A percentile compares a stretch with the other conserved stretches of the same genome.
Evolutionary conservation across 2,113 vertebrate genomes (phyloP).

Genomic region (Triplophysa siluroides): DNA sequence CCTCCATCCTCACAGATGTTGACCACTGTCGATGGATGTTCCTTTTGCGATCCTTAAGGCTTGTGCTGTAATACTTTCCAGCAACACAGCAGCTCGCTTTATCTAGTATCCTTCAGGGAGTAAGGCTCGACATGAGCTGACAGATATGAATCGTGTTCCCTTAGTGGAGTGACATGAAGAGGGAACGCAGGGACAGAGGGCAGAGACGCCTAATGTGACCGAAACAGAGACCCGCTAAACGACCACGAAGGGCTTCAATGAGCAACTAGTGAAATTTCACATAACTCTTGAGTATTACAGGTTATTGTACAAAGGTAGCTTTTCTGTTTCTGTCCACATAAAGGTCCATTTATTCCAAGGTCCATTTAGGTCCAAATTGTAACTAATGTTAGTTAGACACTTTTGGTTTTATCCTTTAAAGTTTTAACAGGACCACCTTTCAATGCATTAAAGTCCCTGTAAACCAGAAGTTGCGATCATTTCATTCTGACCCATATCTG

Average conservation of each 20-base stretch:
- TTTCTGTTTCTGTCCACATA: not conserved
- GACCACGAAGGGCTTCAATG: too few relatives aligned
- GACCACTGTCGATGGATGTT: constrained; percentile 15
- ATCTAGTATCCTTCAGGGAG: constrained; percentile 6
- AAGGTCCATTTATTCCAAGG: too few relatives aligned
- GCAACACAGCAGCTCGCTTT: not conserved
- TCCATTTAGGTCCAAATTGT: too few relatives aligned
- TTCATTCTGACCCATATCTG: too few relatives aligned
- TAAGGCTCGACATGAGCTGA: constrained; percentile 28
- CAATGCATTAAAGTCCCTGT: too few relatives aligned
- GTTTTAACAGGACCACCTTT: too few relatives aligned
- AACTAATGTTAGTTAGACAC: too few relatives aligned
- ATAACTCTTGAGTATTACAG: not conserved
- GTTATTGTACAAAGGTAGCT: not conserved
- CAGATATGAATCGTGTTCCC: constrained; percentile 43
- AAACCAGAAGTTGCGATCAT: too few relatives aligned
- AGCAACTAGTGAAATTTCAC: not conserved
- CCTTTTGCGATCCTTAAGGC: not conserved
- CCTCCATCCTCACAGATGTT: constrained; percentile 17
- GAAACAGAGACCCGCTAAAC: constrained; percentile 16
- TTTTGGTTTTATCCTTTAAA: too few relatives aligned
- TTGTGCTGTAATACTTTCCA: constrained; percentile 24
- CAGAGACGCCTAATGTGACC: constrained; percentile 21
- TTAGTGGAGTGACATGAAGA: constrained; percentile 25
- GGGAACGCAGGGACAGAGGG: constrained; percentile 7